Base-by-base conservation (phyloP, 2,797 vertebrate species). In the Sebastiscus tertius region DNA sequence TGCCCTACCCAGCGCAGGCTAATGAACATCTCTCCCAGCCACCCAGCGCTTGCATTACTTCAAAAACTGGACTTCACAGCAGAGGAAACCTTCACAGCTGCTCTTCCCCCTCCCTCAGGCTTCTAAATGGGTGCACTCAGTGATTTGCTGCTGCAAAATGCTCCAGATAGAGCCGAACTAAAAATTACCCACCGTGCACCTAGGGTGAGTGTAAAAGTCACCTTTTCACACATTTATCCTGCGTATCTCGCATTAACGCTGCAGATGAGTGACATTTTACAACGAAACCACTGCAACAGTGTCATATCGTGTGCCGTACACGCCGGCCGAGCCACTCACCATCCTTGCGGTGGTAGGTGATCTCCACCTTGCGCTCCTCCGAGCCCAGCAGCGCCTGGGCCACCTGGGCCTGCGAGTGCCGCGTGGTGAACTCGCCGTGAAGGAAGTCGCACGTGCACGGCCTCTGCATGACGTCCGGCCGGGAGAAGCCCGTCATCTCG, bases 381-480 rank as follows among this genome's bases (percentile, higher is more conserved):
- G 97, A 98, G 56, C 98, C 98, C 89, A 99, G 93, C 80, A 99
- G 92, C 0, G 98, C 99, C 93, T 99, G 98, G 34, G 98, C 97
- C 90, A 99, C 97, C 91, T 99, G 98, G 72, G 98, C 96, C 89
- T 98, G 94, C 13, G 97, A 96, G 54, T 99, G 98, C 56, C 97
- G 96, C 91, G 96, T 97, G 94, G 98, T 99, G 91, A 97, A 96
- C 39, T 97, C 95, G 22, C 99, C 99, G 60, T 99, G 97, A 80
- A 99, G 97, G 89, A 99, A 99, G 95, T 99, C 98, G 5, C 99
- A 99, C 16, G 98, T 99, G 92, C 99, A 99, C 0, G 99, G 97
- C 92, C 96, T 97, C 93, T 99, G 99, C 97, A 99, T 99, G 93
- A 99, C 96, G 87, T 99, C 99, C 78, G 98, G 97, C 91, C 98